Evolutionary conservation across 2,797 vertebrate species (phyloP).

Genomic region (Anguilla pacifica): DNA sequence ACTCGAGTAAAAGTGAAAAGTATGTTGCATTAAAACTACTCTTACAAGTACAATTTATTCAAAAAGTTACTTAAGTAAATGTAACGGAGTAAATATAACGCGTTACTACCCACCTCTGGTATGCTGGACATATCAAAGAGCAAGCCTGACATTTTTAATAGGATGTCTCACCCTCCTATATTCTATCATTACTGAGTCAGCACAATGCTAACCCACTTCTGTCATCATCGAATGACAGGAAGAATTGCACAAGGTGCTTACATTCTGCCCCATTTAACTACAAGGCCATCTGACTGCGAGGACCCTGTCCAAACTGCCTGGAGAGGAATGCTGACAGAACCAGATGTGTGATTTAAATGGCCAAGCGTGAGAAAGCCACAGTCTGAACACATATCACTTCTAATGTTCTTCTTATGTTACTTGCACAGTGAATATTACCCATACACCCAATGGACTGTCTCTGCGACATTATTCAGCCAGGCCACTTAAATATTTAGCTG

Average conservation of each 20-base stretch:
- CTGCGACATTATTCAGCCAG: background rate
- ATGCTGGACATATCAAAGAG: background rate
- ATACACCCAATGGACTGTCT: background rate
- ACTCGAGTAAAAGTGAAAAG: too few relatives aligned
- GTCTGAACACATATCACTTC: conserved; percentile 8
- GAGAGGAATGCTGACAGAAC: conserved; percentile 4
- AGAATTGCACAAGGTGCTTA: background rate
- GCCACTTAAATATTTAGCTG: background rate
- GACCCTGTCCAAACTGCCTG: background rate
- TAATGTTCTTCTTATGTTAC: conserved; percentile 17
- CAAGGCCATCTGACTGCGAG: background rate
- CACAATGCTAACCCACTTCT: background rate
- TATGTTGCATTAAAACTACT: too few relatives aligned
- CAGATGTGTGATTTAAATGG: conserved; percentile 21
- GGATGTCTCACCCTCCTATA: background rate
- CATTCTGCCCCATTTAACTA: background rate
- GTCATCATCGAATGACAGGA: background rate
- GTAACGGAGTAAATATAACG: too few relatives aligned
- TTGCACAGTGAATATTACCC: background rate
- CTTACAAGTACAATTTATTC: too few relatives aligned
- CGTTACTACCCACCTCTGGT: too few relatives aligned
- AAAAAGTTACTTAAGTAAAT: too few relatives aligned
- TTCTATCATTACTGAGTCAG: conserved; percentile 6
- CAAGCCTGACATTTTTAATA: background rate
- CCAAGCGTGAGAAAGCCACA: conserved; percentile 4